These are phyloP conservation scores for Aphrophora alni DNA, from an alignment of 2,888 invertebrate species.

Conservation along the genomic window DNA sequence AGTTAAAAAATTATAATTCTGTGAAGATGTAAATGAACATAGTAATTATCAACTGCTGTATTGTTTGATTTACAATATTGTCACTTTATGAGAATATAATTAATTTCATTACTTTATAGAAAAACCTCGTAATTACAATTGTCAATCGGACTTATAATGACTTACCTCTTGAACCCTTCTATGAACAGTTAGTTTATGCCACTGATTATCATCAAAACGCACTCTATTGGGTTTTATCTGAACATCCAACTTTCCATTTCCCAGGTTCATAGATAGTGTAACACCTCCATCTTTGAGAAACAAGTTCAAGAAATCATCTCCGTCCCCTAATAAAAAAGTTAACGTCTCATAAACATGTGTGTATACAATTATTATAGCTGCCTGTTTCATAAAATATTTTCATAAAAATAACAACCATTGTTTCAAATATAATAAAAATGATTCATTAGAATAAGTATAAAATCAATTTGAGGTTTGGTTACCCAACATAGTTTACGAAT, in stretches of 20 bases:
- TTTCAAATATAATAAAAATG: too few relatives aligned
- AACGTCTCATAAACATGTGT: background rate
- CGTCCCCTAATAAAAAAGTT: constrained; percentile 74
- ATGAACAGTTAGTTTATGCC: constrained; percentile 92
- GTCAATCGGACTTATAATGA: too few relatives aligned
- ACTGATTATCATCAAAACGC: constrained; percentile 94
- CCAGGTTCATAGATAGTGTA: constrained; percentile 86
- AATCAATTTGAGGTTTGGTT: too few relatives aligned
- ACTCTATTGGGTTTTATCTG: constrained; percentile 87
- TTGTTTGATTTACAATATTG: too few relatives aligned
- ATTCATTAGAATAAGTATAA: too few relatives aligned
- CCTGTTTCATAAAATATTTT: background rate
- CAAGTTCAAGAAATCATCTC: constrained; percentile 86
- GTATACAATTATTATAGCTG: background rate
- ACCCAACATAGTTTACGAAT: too few relatives aligned
- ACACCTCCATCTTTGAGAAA: constrained; percentile 90
- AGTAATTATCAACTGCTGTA: too few relatives aligned
- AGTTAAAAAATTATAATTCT: too few relatives aligned
- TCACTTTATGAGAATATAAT: too few relatives aligned
- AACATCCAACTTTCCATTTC: constrained; percentile 88
- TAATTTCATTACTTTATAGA: too few relatives aligned
- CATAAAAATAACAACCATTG: background rate
- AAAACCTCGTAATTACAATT: too few relatives aligned
- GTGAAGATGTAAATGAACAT: too few relatives aligned
- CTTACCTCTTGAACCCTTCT: constrained; percentile 87